Conservation (phyloP, 2,888 invertebrate genomes). For the Caenorhabditis sp. region DNA sequence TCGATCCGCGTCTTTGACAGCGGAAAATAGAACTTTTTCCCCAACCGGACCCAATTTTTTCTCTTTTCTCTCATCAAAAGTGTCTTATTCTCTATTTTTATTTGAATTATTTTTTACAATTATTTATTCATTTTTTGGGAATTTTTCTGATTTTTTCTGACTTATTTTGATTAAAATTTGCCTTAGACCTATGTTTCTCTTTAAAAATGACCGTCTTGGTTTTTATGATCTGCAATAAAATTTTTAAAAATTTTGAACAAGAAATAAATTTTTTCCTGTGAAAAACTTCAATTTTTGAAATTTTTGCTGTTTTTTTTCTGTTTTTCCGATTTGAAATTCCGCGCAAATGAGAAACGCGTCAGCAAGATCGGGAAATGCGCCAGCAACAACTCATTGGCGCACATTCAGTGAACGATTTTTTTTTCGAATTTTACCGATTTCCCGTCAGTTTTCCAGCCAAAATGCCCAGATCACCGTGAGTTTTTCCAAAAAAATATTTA, state of each 20-base stretch:
- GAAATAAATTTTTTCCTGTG: too few relatives aligned
- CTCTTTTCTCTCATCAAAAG: neutral
- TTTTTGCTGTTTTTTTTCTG: too few relatives aligned
- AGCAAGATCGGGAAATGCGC: slow-evolving; percentile 16
- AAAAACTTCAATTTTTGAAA: too few relatives aligned
- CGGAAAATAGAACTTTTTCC: neutral
- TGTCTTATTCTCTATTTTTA: neutral
- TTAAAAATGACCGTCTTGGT: too few relatives aligned
- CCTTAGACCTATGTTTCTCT: too few relatives aligned
- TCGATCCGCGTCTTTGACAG: slow-evolving; percentile 13
- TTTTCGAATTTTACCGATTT: neutral
- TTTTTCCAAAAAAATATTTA: slow-evolving; percentile 6
- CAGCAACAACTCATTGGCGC: slow-evolving; percentile 9
- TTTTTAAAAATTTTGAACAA: too few relatives aligned
- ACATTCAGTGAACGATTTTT: neutral
- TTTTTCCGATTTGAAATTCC: neutral
- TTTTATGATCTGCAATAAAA: too few relatives aligned
- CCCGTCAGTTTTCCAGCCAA: neutral
- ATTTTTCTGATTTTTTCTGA: too few relatives aligned
- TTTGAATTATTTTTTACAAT: too few relatives aligned
- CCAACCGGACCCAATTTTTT: too few relatives aligned
- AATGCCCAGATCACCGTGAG: slow-evolving; percentile 13
- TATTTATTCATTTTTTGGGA: too few relatives aligned
- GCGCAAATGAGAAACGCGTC: slow-evolving; percentile 24
- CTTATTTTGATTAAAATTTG: too few relatives aligned